Evolutionary conservation across 2,797 vertebrate species (phyloP).

Genomic region (Muscicapa comitata): DNA sequence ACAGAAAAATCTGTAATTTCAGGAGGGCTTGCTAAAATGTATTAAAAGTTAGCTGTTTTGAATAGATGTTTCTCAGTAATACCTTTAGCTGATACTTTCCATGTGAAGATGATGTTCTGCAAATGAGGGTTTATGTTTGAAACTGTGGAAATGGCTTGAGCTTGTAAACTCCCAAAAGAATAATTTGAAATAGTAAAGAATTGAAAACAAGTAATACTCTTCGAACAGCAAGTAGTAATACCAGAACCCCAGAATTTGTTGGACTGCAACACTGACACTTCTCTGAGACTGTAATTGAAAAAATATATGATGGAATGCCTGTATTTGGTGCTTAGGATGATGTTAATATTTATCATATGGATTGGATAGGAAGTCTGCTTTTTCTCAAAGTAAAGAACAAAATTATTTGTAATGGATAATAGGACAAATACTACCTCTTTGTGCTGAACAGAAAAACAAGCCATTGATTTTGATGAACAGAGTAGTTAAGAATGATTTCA

Average conservation of each 20-base stretch:
- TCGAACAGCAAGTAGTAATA: neutral
- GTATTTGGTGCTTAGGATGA: neutral
- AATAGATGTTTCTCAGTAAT: neutral
- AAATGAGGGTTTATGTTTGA: neutral
- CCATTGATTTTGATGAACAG: neutral
- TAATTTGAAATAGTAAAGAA: neutral
- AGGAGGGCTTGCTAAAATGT: neutral
- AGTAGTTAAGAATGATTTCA: neutral
- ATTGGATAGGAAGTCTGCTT: neutral
- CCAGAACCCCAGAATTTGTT: neutral
- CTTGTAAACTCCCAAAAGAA: neutral
- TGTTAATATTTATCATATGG: conserved; percentile 13
- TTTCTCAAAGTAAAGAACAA: neutral
- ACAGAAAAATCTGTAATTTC: neutral
- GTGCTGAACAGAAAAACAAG: neutral
- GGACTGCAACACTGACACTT: neutral
- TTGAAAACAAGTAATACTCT: neutral
- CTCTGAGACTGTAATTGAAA: neutral
- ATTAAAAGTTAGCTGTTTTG: neutral
- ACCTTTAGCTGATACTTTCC: neutral
- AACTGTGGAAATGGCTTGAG: neutral
- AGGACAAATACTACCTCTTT: neutral
- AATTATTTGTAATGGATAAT: neutral
- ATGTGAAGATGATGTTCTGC: neutral
- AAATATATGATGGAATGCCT: neutral